Evolutionary conservation across 2,888 invertebrate genomes (phyloP), one percentile per base, ranked within the genome.

Genomic region (Spialia ferax): DNA sequence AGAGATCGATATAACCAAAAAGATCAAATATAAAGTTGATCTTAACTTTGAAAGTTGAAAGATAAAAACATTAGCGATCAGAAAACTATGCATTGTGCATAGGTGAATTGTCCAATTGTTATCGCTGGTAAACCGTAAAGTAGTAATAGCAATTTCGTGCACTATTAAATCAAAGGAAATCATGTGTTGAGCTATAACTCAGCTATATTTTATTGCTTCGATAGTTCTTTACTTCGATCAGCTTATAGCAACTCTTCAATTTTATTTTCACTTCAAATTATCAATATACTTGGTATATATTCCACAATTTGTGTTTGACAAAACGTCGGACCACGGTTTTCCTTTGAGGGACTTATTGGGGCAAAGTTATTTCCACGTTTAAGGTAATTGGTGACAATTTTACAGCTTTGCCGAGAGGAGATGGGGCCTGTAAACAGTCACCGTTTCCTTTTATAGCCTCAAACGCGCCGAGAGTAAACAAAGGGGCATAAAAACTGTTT

Each of bases 101-200:
- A 70, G 45, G 66, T 32, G 38, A 32, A 45, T 57, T 26, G 48
- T 50, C 29, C n/a, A 70, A 73, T 70, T 59, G 69, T 71, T 73
- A 74, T 76, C 71, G 69, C 52, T 67, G 64, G 57, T 64, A 67
- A 69, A 70, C 68, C 71, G 71, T 71, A 73, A 70, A 71, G 50
- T 57, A 63, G 54, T 74, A 71, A 73, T 72, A 67, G 71, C 57
- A 48, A 50, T 35, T 73, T 80, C 78, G 79, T 83, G 79, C 69
- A 61, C 69, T 70, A 74, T 79, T 78, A 79, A 81, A 79, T 77
- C 74, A 75, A 75, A 77, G 75, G 74, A 78, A 74, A 72, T 72
- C 74, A 71, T 73, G 69, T 70, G 73, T 72, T 42, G 55, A 56
- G 65, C 69, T 68, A 70, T 75, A 72, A 69, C 54, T 64, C 59